A percentile compares a stretch with the other conserved stretches of the same genome.
These are phyloP conservation scores for Hipparchia sbordonii DNA, from an alignment of 2,888 invertebrate genomes.

Conservation along the genomic window DNA sequence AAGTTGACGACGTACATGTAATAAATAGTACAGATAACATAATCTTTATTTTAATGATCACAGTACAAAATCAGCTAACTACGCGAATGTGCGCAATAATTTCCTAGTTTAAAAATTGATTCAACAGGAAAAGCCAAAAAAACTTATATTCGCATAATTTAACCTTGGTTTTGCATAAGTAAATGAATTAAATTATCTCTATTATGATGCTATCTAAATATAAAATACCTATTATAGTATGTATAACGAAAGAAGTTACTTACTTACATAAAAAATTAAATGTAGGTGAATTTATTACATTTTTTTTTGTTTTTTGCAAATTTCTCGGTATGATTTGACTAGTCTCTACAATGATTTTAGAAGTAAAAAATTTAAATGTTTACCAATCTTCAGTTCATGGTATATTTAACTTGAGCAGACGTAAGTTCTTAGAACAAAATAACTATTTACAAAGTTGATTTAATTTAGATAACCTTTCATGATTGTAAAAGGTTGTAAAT, in stretches of 20 bases:
- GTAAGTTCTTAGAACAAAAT: constrained; percentile 77
- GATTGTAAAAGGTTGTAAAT: constrained; percentile 56
- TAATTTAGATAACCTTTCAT: constrained; percentile 57
- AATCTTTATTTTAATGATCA: constrained; percentile 70
- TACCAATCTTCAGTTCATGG: constrained; percentile 62
- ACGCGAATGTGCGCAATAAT: constrained; percentile 79
- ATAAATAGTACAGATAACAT: constrained; percentile 48
- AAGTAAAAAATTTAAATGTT: constrained; percentile 33
- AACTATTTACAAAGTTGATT: constrained; percentile 77
- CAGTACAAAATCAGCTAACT: constrained; percentile 78
- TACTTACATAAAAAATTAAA: constrained; percentile 10
- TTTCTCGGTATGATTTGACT: constrained; percentile 34
- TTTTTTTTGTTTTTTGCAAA: constrained; percentile 22
- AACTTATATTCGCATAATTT: constrained; percentile 18
- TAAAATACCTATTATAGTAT: background rate
- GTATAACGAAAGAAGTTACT: background rate
- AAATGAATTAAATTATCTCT: background rate
- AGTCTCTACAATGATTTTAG: constrained; percentile 36
- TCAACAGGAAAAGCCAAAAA: constrained; percentile 30
- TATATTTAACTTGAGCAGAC: constrained; percentile 81
- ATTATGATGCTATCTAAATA: constrained; percentile 5
- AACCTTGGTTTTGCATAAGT: background rate
- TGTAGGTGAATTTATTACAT: background rate
- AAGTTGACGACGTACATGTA: constrained; percentile 29
- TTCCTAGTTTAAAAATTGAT: constrained; percentile 54